phyloP scores from a whole-genome alignment of 2,888 invertebrate species.

The Incurvaria masculella region DNA sequence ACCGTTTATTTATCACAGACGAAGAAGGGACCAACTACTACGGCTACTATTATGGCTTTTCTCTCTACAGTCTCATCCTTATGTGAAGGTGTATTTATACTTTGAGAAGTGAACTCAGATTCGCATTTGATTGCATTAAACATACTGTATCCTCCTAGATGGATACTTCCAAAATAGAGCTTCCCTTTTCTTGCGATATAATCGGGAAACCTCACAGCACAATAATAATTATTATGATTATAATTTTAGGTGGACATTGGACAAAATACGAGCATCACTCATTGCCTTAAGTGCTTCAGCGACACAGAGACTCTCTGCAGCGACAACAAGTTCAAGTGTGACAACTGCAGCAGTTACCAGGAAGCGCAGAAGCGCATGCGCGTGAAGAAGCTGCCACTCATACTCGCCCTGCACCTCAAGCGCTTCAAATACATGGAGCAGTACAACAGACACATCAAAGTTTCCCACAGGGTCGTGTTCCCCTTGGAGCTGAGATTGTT shows the following conservation, averaged over 20 bases:
- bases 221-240: too few species aligned
- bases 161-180: too few species aligned
- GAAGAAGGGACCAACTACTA: too few species aligned
- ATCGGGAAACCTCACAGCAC: too few species aligned
- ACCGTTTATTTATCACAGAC: too few species aligned
- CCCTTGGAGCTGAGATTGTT: conserved; percentile 96
- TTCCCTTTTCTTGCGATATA: too few species aligned
- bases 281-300: conserved; percentile 96
- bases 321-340: conserved; percentile 99
- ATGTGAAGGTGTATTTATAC: too few species aligned
- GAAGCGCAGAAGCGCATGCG: conserved; percentile 99
- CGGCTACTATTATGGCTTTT: too few species aligned
- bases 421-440: conserved; percentile 98
- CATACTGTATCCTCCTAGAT: too few species aligned
- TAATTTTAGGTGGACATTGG: conserved; percentile 96
- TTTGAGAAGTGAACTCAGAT: too few species aligned
- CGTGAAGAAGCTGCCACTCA: conserved; percentile 97
- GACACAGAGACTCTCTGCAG: conserved; percentile 98
- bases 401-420: conserved; percentile 96
- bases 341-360: conserved; percentile 98
- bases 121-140: too few species aligned
- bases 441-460: conserved; percentile 97
- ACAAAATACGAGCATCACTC: conserved; percentile 98
- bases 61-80: too few species aligned
- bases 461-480: conserved; percentile 98